Conservation (phyloP, 2,113 vertebrate genomes). For the Tachuris rubrigastra region DNA sequence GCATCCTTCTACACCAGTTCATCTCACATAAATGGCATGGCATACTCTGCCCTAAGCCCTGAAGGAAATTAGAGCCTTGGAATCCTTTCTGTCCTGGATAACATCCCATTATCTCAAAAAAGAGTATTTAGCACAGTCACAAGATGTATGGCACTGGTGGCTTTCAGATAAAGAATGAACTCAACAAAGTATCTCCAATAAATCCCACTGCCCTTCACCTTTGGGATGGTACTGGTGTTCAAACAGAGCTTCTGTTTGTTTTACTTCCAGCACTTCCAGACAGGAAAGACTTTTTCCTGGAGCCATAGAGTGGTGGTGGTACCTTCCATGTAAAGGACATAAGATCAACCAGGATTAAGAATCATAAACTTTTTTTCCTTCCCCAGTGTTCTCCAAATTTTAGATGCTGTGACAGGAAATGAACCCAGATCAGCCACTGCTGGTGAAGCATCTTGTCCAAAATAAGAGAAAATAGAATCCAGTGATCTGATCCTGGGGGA, state of each 20-base stretch:
- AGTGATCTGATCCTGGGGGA: not conserved
- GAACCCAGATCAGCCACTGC: not conserved
- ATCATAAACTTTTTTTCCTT: not conserved
- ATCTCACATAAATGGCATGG: not conserved
- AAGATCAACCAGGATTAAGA: not conserved
- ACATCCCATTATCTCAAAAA: not conserved
- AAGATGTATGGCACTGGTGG: not conserved
- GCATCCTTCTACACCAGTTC: not conserved
- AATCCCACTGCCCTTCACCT: not conserved
- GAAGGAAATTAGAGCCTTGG: not conserved
- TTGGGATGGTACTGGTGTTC: not conserved
- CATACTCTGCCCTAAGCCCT: not conserved
- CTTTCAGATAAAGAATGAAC: not conserved
- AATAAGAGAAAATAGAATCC: not conserved
- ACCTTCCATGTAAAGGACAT: not conserved
- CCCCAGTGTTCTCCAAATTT: not conserved
- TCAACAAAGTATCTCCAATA: not conserved
- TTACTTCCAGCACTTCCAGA: not conserved
- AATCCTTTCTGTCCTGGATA: not conserved
- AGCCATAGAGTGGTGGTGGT: not conserved
- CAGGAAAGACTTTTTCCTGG: not conserved
- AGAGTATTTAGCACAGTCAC: not conserved
- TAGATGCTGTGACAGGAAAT: not conserved
- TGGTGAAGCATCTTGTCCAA: not conserved
- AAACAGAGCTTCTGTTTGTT: not conserved